phyloP scores from a whole-genome alignment of 2,888 invertebrate species.

The Noctua janthina region DNA sequence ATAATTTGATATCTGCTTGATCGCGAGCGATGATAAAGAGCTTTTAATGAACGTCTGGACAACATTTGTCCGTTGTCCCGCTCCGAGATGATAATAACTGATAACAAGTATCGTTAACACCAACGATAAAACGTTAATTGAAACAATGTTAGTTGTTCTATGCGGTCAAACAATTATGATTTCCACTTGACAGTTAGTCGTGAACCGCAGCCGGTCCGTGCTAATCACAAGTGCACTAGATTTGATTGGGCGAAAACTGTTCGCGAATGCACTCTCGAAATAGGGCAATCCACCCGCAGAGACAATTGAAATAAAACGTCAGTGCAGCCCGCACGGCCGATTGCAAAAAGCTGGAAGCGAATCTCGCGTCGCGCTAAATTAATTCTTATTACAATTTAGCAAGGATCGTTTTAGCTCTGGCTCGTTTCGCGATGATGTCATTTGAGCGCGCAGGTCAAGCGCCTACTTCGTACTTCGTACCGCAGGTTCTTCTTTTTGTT shows the following conservation, averaged over 20 bases:
- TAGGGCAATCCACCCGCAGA: constrained; percentile 88
- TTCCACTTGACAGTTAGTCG: constrained; percentile 46
- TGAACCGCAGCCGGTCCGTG: constrained; percentile 46
- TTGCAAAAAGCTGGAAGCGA: constrained; percentile 70
- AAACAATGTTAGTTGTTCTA: constrained; percentile 37
- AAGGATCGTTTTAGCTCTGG: constrained; percentile 73
- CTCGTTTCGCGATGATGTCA: constrained; percentile 67
- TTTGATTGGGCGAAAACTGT: constrained; percentile 82
- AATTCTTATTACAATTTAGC: constrained; percentile 73
- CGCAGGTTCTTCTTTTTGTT: constrained; percentile 84
- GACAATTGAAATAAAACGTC: constrained; percentile 88
- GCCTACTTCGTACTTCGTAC: constrained; percentile 79
- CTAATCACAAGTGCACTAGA: constrained; percentile 77
- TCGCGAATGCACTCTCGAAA: constrained; percentile 83
- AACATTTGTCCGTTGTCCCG: constrained; percentile 34
- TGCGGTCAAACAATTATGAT: constrained; percentile 51
- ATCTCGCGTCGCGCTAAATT: constrained; percentile 69
- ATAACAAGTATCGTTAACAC: constrained; percentile 39
- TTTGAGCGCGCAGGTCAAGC: constrained; percentile 80
- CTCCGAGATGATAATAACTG: constrained; percentile 46
- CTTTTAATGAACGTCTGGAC: constrained; percentile 57
- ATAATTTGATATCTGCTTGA: constrained; percentile 68
- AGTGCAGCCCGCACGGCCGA: constrained; percentile 65
- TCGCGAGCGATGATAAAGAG: constrained; percentile 61
- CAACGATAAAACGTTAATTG: constrained; percentile 45